Evolutionary conservation across 2,797 vertebrate species (phyloP), one percentile per base, ranked within the genome.

Genomic region (Nannoperca obscura): DNA sequence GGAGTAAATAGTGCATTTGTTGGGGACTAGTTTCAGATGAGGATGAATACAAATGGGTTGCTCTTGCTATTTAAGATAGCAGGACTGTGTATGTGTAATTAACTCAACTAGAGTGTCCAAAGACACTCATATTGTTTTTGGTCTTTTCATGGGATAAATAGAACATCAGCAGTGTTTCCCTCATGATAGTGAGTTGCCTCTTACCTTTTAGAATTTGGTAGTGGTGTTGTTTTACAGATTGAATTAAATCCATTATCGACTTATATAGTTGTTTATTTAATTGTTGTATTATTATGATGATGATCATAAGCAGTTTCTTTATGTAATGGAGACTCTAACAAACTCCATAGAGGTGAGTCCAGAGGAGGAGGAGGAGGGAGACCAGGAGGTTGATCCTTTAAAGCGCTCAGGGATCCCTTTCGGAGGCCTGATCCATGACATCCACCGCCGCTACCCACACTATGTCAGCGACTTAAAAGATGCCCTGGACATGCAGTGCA

Each of bases 401-500:
- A 96, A 95, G 88, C 95, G 98, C 76, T 98, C 97, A 0, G 97
- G 97, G 72, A 95, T 96, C 62, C 96, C 96, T 12, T 99, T 99
- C 54, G 98, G 98, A 88, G 98, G 98, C 80, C 94, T 99, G 71
- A 95, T 99, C 90, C 97, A 97, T 50, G 98, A 99, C 77, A 96
- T 99, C 88, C 97, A 95, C 71, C 96, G 96, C 7, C 97, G 98
- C 72, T 99, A 98, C 91, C 98, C 98, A 0, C 95, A 95, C 77
- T 99, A 99, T 78, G 86, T 95, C 86, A 99, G 97, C 27, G 98
- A 99, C 94, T 86, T 99, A 60, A 96, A 96, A 86, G 98, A 99
- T 0, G 95, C 97, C 3, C 34, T 99, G 91, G 96, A 99, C 94
- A 96, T 94, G 81, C 98, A 99, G 93, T 99, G 98, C 49, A 44